Percentiles rank a stretch among this genome's conserved stretches.
phyloP scores from a whole-genome alignment of 2,113 vertebrate genomes.

The Dipodomys stephensi region DNA sequence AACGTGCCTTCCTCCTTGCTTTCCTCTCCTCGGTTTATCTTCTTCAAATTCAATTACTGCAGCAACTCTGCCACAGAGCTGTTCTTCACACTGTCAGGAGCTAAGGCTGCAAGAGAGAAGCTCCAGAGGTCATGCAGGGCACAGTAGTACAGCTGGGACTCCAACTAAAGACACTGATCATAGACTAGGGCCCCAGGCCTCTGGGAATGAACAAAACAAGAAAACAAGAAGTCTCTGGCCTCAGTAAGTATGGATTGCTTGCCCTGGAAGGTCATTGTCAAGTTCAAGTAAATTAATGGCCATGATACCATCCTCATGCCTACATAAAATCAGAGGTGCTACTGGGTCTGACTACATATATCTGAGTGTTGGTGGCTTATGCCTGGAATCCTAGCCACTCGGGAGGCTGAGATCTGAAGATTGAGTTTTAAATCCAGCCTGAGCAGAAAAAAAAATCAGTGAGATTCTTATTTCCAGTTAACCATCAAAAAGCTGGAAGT shows the following conservation, averaged over 20 bases:
- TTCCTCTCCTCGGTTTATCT: background rate
- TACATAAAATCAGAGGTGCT: background rate
- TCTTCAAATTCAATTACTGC: constrained; percentile 39
- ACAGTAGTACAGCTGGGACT: background rate
- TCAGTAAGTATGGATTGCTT: background rate
- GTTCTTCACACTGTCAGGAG: background rate
- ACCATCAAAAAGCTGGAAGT: too few relatives aligned
- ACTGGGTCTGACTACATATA: background rate
- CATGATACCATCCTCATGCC: background rate
- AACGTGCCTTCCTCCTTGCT: background rate
- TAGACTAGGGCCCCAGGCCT: background rate
- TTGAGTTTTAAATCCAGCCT: too few relatives aligned
- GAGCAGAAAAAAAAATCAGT: too few relatives aligned
- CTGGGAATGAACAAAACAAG: background rate
- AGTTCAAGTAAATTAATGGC: constrained; percentile 43
- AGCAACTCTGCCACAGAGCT: background rate
- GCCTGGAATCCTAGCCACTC: too few relatives aligned
- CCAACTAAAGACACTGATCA: background rate
- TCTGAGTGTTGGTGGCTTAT: too few relatives aligned
- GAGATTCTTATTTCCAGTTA: too few relatives aligned
- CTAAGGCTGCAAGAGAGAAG: background rate
- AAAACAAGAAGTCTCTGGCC: background rate
- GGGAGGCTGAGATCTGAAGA: too few relatives aligned
- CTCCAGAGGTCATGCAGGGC: background rate
- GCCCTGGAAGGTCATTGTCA: background rate